These are phyloP conservation scores for Agrochola lychnidis DNA, from an alignment of 2,888 invertebrate genomes.

Conservation along the genomic window DNA sequence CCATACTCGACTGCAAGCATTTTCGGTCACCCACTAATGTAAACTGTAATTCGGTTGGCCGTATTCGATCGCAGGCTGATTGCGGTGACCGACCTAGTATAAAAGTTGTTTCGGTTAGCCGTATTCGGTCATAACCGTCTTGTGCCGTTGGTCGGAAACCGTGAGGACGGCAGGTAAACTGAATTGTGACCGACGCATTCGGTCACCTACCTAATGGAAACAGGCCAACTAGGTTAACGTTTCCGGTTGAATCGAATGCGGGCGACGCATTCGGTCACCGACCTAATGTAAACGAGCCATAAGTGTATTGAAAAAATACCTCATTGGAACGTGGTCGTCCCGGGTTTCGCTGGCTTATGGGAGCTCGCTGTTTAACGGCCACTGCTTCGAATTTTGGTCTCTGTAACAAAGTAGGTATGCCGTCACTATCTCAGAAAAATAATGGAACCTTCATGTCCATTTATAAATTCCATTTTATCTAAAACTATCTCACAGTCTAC, in stretches of 20 bases:
- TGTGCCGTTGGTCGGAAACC: neutral
- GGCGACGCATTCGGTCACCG: neutral
- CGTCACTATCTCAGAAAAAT: neutral
- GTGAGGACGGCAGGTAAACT: neutral
- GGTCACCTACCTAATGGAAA: neutral
- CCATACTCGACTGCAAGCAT: neutral
- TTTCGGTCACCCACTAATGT: neutral
- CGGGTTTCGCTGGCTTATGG: constrained; percentile 32
- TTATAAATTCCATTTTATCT: neutral
- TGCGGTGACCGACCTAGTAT: neutral
- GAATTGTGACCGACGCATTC: too few species aligned
- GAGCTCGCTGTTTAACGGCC: constrained; percentile 56
- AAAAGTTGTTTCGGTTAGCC: neutral
- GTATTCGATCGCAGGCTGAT: neutral
- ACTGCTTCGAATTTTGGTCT: constrained; percentile 58
- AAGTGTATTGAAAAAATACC: constrained; percentile 47
- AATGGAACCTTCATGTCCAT: neutral
- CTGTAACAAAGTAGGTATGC: constrained; percentile 42
- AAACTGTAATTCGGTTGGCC: neutral
- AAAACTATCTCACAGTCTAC: too few species aligned
- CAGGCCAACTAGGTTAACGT: too few species aligned
- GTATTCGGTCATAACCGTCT: neutral
- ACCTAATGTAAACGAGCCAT: neutral
- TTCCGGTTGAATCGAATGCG: neutral
- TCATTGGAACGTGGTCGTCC: constrained; percentile 64